phyloP scores from a whole-genome alignment of 2,888 invertebrate species.

The Andrena dorsata region DNA sequence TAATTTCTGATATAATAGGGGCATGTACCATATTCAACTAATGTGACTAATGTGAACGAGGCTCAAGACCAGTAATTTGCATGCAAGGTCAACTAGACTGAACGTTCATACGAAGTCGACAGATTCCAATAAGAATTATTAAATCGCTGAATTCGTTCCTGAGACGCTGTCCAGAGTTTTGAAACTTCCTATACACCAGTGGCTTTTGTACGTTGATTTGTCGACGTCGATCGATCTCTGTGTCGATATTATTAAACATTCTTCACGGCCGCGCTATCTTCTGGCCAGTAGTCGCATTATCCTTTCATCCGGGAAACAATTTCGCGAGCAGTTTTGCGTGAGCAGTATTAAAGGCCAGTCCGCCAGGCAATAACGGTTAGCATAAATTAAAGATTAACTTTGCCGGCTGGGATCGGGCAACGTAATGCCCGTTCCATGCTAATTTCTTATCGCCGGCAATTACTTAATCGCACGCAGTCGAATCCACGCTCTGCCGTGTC shows the following conservation, averaged over 20 bases:
- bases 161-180: neutral
- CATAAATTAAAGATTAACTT: constrained; percentile 70
- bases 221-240: neutral
- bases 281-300: constrained; percentile 49
- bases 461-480: constrained; percentile 63
- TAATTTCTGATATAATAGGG: too few relatives aligned
- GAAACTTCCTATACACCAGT: neutral
- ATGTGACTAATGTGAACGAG: too few relatives aligned
- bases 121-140: neutral
- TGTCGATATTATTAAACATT: constrained; percentile 18
- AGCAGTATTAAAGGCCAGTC: constrained; percentile 65
- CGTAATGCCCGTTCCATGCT: constrained; percentile 67
- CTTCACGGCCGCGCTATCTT: constrained; percentile 35
- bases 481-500: constrained; percentile 36
- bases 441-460: constrained; percentile 69
- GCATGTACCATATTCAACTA: too few relatives aligned
- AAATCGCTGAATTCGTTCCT: neutral
- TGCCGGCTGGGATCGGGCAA: constrained; percentile 40
- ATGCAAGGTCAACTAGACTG: constrained; percentile 5
- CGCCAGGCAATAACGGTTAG: constrained; percentile 68
- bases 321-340: constrained; percentile 61
- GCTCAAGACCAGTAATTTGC: neutral
- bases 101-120: neutral
- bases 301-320: constrained; percentile 60
- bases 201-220: neutral